Percentiles rank a stretch among this genome's conserved stretches.
Evolutionary conservation across 2,888 invertebrate species (phyloP).

Genomic region (Oscheius onirici): DNA sequence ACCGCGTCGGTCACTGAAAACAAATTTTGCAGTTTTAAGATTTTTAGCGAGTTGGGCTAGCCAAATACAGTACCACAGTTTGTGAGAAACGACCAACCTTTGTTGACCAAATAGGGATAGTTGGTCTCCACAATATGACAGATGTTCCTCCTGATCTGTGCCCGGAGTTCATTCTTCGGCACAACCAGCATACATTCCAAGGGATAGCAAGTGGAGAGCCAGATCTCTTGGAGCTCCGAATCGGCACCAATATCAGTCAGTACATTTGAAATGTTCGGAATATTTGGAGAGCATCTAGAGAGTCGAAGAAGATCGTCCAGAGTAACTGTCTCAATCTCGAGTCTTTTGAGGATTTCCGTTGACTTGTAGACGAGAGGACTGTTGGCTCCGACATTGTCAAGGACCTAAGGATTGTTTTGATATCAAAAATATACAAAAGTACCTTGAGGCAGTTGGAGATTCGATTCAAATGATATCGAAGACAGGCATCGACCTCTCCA

Average conservation of each 20-base stretch:
- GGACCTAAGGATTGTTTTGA: conserved; percentile 39
- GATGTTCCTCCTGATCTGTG: conserved; percentile 48
- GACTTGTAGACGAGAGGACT: conserved; percentile 75
- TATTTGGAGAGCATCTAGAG: conserved; percentile 66
- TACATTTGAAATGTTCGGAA: conserved; percentile 64
- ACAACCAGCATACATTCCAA: conserved; percentile 58
- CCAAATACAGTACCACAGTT: not conserved
- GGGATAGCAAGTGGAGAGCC: conserved; percentile 64
- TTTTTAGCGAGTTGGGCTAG: not conserved
- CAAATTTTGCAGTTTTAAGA: not conserved
- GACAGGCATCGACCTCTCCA: conserved; percentile 62
- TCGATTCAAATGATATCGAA: conserved; percentile 61
- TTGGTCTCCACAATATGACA: conserved; percentile 51
- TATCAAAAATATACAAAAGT: not conserved
- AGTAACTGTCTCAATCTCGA: conserved; percentile 74
- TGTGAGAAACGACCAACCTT: conserved; percentile 38
- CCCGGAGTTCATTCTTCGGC: conserved; percentile 55
- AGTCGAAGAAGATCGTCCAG: conserved; percentile 73
- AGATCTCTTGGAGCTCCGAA: conserved; percentile 64
- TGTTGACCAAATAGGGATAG: conserved; percentile 55
- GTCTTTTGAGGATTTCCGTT: conserved; percentile 73
- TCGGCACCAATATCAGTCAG: conserved; percentile 63
- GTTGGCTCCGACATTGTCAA: conserved; percentile 50
- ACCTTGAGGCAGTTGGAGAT: conserved; percentile 57
- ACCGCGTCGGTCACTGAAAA: conserved; percentile 54